Conservation (phyloP, 2,113 vertebrate genomes). For the Noctilio leporinus region DNA sequence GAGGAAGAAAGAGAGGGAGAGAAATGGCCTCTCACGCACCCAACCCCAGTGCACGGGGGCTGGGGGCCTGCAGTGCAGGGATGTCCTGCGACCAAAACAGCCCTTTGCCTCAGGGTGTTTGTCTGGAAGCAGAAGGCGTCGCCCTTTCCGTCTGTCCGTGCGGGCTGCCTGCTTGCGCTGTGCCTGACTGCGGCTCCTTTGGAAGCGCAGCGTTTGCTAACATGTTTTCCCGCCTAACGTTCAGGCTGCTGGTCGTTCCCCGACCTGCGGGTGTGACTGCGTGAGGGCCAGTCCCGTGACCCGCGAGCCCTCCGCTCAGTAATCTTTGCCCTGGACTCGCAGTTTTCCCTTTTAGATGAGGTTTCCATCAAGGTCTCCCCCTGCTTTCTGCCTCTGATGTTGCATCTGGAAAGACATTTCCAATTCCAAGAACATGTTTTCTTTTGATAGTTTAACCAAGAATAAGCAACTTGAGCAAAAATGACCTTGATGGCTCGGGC, state of each 20-base stretch:
- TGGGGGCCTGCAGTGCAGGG: too few relatives aligned
- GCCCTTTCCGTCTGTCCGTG: too few relatives aligned
- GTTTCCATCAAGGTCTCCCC: neutral
- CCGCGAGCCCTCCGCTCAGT: fast-evolving
- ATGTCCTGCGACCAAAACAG: fast-evolving
- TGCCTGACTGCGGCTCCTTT: too few relatives aligned
- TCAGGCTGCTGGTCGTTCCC: too few relatives aligned
- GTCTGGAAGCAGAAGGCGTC: neutral
- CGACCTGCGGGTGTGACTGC: fast-evolving
- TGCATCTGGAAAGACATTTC: neutral
- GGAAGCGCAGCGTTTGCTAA: too few relatives aligned
- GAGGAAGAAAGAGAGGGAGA: too few relatives aligned
- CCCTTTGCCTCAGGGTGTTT: neutral
- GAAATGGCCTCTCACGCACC: too few relatives aligned
- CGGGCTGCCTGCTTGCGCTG: too few relatives aligned
- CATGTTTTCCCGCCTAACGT: too few relatives aligned
- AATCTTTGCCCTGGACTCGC: neutral
- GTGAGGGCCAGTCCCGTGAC: too few relatives aligned
- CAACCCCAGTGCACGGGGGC: fast-evolving
- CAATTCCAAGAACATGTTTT: neutral
- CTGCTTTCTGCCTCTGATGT: neutral
- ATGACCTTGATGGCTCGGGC: fast-evolving
- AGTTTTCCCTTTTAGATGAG: neutral
- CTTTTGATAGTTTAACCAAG: neutral
- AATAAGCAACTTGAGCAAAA: neutral